phyloP scores from a whole-genome alignment of 2,113 vertebrate genomes.

The Bungarus multicinctus region DNA sequence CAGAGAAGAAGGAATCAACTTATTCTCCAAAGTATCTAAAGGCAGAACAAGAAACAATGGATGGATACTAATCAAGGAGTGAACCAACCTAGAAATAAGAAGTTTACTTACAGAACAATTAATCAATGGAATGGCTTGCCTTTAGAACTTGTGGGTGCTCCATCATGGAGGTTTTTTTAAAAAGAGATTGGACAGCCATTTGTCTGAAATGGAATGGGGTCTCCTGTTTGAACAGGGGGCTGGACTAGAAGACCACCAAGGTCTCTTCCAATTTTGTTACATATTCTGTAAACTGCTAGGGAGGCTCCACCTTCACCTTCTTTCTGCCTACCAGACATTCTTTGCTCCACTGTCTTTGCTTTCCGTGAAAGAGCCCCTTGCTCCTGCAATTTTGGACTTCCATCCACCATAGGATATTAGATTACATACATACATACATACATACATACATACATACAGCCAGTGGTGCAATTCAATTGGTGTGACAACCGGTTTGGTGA shows the following conservation, averaged over 20 bases:
- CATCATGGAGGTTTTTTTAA: not conserved
- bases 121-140: not conserved
- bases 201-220: not conserved
- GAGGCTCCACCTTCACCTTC: not conserved
- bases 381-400: not conserved
- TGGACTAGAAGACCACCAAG: not conserved
- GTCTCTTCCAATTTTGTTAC: not conserved
- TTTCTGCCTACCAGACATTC: not conserved
- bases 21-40: not conserved
- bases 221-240: not conserved
- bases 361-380: not conserved
- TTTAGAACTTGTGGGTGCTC: not conserved
- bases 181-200: not conserved
- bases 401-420: not conserved
- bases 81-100: not conserved
- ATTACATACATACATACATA: not conserved
- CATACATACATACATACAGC: too few species aligned
- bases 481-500: too few species aligned
- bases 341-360: not conserved
- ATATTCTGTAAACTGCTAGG: not conserved
- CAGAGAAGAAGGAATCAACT: not conserved
- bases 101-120: not conserved
- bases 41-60: not conserved
- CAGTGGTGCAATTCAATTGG: too few species aligned
- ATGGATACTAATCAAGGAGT: not conserved